Conservation (phyloP, 2,113 vertebrate genomes). For the Protomyctophum bolini region DNA sequence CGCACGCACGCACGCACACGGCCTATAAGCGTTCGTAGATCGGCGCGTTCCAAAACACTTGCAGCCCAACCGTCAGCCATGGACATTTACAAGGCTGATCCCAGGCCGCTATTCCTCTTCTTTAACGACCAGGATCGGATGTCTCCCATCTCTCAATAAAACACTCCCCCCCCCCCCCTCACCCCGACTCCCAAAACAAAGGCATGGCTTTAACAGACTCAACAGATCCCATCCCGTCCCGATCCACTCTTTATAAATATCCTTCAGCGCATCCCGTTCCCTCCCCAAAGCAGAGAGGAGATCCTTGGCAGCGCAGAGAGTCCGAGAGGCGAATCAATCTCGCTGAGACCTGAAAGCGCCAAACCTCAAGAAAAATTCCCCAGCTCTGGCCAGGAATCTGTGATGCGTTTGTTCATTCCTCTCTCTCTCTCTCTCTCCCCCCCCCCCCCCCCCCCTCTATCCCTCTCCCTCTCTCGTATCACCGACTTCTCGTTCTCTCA, state of each 20-base stretch:
- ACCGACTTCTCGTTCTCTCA: too few relatives aligned
- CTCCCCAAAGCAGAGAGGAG: slow-evolving; percentile 32
- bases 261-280: slow-evolving; percentile 34
- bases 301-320: slow-evolving; percentile 37
- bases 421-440: slow-evolving; percentile 20
- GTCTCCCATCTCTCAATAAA: slow-evolving; percentile 43
- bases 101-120: slow-evolving; percentile 40
- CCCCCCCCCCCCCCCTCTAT: slow-evolving; percentile 7
- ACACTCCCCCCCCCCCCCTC: too few relatives aligned
- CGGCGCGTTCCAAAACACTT: slow-evolving; percentile 43
- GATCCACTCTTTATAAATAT: slow-evolving; percentile 49
- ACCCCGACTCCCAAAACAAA: not conserved
- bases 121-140: slow-evolving; percentile 64
- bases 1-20: slow-evolving; percentile 8
- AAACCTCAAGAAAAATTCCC: slow-evolving; percentile 69
- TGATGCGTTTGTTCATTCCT: slow-evolving; percentile 38
- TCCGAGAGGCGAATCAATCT: slow-evolving; percentile 68
- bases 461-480: slow-evolving; percentile 6
- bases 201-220: slow-evolving; percentile 42
- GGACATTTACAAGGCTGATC: slow-evolving; percentile 66
- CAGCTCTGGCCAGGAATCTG: slow-evolving; percentile 55
- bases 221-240: slow-evolving; percentile 41
- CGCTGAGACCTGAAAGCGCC: slow-evolving; percentile 55
- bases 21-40: slow-evolving; percentile 10
- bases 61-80: slow-evolving; percentile 47